phyloP scores from a whole-genome alignment of 2,888 invertebrate genomes.

The Nephrocerus scutellatus region DNA sequence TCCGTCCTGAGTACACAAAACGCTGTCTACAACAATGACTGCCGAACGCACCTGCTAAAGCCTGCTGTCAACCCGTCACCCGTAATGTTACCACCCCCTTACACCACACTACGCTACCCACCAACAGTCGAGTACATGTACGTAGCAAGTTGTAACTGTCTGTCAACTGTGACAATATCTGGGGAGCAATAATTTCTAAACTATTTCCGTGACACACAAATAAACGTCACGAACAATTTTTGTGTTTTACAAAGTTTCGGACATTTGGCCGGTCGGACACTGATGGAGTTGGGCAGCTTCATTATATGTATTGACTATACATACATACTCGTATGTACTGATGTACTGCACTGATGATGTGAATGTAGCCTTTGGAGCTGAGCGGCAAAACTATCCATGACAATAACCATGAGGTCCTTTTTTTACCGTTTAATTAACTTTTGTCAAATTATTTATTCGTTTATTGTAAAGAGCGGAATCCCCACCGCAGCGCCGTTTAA shows the following conservation, averaged over 20 bases:
- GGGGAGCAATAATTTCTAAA: conserved; percentile 26
- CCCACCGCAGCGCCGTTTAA: no score
- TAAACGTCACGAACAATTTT: conserved; percentile 21
- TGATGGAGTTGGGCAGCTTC: no score
- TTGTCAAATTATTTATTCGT: conserved; percentile 12
- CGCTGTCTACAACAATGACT: conserved; percentile 6
- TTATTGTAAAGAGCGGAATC: no score
- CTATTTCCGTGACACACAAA: conserved; percentile 26
- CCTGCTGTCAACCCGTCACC: background rate
- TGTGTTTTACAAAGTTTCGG: no score
- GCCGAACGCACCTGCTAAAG: conserved; percentile 5
- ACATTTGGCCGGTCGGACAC: no score
- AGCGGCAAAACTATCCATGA: background rate
- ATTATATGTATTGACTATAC: no score
- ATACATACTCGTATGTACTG: no score
- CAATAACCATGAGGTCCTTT: background rate
- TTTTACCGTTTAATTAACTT: conserved; percentile 15
- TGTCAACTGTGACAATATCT: conserved; percentile 28
- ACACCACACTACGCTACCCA: background rate
- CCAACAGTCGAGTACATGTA: background rate
- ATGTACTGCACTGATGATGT: no score
- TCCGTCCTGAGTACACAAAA: background rate
- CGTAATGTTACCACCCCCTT: background rate
- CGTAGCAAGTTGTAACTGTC: conserved; percentile 17
- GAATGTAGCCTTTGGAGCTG: no score